Conservation (phyloP, 2,797 vertebrate species). For the Hoplostethus mediterraneus region DNA sequence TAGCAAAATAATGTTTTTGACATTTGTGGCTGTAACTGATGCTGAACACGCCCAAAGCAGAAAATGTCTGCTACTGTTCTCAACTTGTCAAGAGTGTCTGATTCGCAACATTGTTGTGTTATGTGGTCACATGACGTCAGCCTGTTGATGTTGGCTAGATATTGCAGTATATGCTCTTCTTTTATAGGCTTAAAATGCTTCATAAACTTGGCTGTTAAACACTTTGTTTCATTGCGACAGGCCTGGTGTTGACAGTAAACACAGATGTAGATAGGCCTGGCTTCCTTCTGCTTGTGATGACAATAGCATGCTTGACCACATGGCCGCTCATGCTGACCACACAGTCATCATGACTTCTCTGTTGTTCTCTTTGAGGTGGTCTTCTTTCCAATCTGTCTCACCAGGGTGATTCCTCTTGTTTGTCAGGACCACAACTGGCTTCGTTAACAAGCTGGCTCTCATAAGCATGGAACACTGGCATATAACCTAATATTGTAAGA, state of each 20-base stretch:
- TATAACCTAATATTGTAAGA: slow-evolving; percentile 14
- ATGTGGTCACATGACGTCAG: slow-evolving; percentile 17
- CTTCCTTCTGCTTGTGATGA: slow-evolving; percentile 29
- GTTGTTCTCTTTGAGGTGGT: slow-evolving; percentile 34
- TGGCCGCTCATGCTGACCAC: slow-evolving; percentile 17
- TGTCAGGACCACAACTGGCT: slow-evolving; percentile 19
- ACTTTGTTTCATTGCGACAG: not conserved
- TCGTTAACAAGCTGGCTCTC: slow-evolving; percentile 19
- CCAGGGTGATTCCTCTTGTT: slow-evolving; percentile 30
- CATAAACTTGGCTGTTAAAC: slow-evolving; percentile 7
- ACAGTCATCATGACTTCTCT: slow-evolving; percentile 29
- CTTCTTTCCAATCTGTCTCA: slow-evolving; percentile 15
- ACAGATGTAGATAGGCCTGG: not conserved
- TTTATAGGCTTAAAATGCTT: slow-evolving; percentile 10
- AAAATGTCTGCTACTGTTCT: slow-evolving; percentile 8
- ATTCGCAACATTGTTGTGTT: slow-evolving; percentile 6
- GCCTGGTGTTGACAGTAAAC: slow-evolving; percentile 24
- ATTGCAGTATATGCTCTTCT: not conserved
- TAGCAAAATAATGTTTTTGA: slow-evolving; percentile 18
- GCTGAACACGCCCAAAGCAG: not conserved
- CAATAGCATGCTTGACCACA: slow-evolving; percentile 24
- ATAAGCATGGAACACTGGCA: not conserved
- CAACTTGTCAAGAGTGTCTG: not conserved
- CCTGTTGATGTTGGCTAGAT: not conserved
- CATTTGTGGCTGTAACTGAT: not conserved